These are phyloP conservation scores for Teleogryllus oceanicus DNA, from an alignment of 2,888 invertebrate species.

Conservation along the genomic window DNA sequence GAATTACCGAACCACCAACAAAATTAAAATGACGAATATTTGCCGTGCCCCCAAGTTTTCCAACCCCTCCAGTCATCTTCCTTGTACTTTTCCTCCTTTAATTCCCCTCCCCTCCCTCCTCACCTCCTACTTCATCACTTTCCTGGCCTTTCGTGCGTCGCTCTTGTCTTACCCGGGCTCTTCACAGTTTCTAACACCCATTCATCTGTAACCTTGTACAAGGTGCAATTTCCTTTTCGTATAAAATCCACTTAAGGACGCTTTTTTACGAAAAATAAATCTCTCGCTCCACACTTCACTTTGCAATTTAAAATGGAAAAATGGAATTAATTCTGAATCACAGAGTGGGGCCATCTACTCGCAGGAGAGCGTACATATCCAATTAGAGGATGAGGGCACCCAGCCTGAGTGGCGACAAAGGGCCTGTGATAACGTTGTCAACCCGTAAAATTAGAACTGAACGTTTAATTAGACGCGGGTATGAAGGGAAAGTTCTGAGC, in stretches of 20 bases:
- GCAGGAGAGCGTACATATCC: neutral
- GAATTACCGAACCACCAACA: no score
- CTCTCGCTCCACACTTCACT: conserved; percentile 9
- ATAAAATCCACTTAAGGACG: conserved; percentile 18
- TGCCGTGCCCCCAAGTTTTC: no score
- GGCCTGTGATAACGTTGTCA: no score
- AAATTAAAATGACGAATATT: no score
- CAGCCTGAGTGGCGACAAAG: no score
- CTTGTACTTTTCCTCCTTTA: no score
- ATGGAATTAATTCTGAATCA: conserved; percentile 18
- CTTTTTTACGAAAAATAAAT: neutral
- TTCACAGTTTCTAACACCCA: conserved; percentile 18
- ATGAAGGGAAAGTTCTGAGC: no score
- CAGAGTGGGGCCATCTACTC: neutral
- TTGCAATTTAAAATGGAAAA: conserved; percentile 18
- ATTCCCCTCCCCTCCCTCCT: neutral
- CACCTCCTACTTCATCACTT: neutral
- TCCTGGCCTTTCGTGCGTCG: neutral
- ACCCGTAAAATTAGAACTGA: no score
- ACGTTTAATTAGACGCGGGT: no score
- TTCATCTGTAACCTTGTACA: conserved; percentile 7
- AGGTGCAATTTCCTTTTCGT: neutral
- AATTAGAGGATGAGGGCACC: neutral
- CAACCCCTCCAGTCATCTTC: no score
- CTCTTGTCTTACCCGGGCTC: neutral